Conservation (phyloP, 2,797 vertebrate genomes). For the Lateolabrax maculatus region DNA sequence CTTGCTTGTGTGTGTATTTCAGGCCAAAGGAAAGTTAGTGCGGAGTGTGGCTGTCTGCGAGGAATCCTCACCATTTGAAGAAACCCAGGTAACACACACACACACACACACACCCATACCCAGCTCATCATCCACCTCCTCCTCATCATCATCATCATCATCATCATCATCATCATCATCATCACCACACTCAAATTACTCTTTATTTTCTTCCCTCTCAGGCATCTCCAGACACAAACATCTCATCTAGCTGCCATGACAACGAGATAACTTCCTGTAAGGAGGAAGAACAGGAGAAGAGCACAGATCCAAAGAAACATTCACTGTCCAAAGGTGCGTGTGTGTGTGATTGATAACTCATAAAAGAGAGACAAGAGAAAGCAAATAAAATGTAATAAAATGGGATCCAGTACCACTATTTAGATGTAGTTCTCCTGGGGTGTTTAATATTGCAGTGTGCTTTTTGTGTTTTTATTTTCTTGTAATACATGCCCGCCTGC, state of each 20-base stretch:
- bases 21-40: constrained; percentile 93
- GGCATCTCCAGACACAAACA: constrained; percentile 87
- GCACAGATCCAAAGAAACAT: constrained; percentile 87
- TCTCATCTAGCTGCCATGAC: constrained; percentile 88
- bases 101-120: constrained; percentile 27
- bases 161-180: constrained; percentile 20
- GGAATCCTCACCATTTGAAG: constrained; percentile 86
- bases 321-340: constrained; percentile 92
- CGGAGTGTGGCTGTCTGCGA: constrained; percentile 93
- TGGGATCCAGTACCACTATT: constrained; percentile 45
- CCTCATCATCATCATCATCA: constrained; percentile 17
- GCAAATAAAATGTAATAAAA: constrained; percentile 72
- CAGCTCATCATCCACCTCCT: neutral
- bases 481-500: constrained; percentile 22
- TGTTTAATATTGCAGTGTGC: constrained; percentile 59
- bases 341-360: constrained; percentile 53
- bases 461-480: constrained; percentile 40
- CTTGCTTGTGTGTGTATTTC: constrained; percentile 62
- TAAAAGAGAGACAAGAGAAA: constrained; percentile 52
- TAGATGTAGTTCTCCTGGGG: constrained; percentile 53
- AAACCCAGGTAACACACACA: constrained; percentile 85
- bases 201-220: constrained; percentile 70
- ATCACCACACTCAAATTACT: constrained; percentile 36
- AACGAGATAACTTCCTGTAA: constrained; percentile 88
- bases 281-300: constrained; percentile 89